phyloP scores from a whole-genome alignment of 2,113 vertebrate genomes.

The Aegotheles bennettii region DNA sequence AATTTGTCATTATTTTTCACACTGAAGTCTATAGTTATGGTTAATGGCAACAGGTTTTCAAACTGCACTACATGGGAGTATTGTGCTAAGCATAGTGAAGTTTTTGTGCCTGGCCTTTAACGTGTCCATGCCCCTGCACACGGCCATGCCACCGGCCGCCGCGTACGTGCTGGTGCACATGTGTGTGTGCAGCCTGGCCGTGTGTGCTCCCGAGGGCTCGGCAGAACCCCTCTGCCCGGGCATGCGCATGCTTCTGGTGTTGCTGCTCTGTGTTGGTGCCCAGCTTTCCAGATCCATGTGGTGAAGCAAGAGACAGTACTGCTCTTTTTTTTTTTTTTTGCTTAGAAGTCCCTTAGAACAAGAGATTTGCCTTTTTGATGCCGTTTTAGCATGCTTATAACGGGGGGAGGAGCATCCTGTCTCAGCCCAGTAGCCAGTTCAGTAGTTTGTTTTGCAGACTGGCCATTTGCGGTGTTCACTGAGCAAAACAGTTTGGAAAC shows the following conservation, averaged over 20 bases:
- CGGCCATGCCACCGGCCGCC: too few relatives aligned
- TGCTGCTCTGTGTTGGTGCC: not conserved
- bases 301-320: not conserved
- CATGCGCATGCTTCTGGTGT: not conserved
- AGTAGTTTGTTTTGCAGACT: too few relatives aligned
- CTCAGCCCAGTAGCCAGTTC: not conserved
- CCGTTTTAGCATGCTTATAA: not conserved
- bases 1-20: not conserved
- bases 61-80: not conserved
- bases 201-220: not conserved
- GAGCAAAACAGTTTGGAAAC: not conserved
- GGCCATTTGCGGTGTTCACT: not conserved
- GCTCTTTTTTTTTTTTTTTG: not conserved
- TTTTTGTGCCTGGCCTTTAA: not conserved
- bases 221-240: not conserved
- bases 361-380: not conserved
- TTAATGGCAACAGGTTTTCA: not conserved
- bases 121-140: not conserved
- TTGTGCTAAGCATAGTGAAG: not conserved
- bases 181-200: not conserved
- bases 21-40: not conserved
- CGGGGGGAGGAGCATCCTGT: not conserved
- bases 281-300: not conserved
- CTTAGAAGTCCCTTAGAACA: not conserved
- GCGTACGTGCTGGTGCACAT: rapidly evolving